Conservation (phyloP, 2,113 vertebrate species). For the Engraulis encrasicolus region DNA sequence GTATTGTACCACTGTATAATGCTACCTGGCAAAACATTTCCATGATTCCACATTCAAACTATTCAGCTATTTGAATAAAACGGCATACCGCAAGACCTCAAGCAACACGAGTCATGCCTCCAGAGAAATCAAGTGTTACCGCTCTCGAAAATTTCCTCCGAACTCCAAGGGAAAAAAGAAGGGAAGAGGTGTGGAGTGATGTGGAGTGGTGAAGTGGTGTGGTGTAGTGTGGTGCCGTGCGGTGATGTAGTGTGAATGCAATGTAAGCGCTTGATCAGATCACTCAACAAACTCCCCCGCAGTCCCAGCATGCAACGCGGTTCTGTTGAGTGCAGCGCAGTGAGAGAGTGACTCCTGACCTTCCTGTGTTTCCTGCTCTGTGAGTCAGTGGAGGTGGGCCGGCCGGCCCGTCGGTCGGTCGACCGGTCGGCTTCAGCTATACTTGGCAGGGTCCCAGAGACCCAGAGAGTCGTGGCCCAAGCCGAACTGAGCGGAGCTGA, state of each 20-base stretch:
- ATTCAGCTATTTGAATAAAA: not conserved
- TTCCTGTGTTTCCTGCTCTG: constrained; percentile 51
- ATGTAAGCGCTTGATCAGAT: constrained; percentile 50
- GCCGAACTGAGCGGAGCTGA: too few relatives aligned
- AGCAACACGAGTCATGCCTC: not conserved
- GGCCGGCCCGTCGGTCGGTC: too few relatives aligned
- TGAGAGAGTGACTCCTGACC: constrained; percentile 58
- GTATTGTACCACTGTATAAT: too few relatives aligned
- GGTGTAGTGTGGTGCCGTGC: too few relatives aligned
- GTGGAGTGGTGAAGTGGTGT: too few relatives aligned
- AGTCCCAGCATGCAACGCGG: constrained; percentile 55
- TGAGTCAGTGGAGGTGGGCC: constrained; percentile 42
- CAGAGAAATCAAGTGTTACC: not conserved
- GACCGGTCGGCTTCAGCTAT: too few relatives aligned
- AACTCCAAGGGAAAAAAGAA: not conserved
- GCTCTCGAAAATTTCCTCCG: not conserved
- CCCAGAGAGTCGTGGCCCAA: too few relatives aligned
- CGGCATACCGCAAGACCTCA: not conserved
- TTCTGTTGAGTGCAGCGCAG: too few relatives aligned
- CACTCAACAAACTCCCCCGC: constrained; percentile 54
- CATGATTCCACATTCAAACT: not conserved
- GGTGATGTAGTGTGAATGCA: not conserved
- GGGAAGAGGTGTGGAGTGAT: too few relatives aligned
- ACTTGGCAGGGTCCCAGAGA: constrained; percentile 49
- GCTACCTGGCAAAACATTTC: not conserved